Evolutionary conservation across 1,140 invertebrate genomes (phyloP).

Genomic region (Octopus sinensis): DNA sequence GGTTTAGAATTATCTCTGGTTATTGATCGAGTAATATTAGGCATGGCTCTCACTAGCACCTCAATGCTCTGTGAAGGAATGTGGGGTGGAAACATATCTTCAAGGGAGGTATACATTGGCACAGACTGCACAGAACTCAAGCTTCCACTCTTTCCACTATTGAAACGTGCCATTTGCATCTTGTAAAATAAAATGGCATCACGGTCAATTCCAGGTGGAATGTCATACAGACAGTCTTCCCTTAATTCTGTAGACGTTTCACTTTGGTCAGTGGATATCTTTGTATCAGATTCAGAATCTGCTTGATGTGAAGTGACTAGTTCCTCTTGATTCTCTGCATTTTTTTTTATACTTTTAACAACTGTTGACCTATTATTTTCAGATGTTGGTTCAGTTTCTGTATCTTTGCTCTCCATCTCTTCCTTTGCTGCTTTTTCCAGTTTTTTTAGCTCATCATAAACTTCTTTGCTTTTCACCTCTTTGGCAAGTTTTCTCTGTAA

Average conservation of each 20-base stretch:
- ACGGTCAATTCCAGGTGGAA: constrained; percentile 42
- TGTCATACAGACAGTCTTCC: constrained; percentile 44
- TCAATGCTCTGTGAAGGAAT: constrained; percentile 49
- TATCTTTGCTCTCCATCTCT: no score
- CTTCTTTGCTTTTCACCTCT: constrained; percentile 47
- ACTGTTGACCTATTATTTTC: no score
- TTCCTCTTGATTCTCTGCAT: no score
- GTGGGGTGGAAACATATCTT: constrained; percentile 26
- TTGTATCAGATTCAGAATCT: no score
- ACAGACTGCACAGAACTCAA: constrained; percentile 49
- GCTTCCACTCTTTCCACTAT: constrained; percentile 39
- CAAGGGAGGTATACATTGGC: constrained; percentile 37
- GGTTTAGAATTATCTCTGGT: no score
- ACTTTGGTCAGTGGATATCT: constrained; percentile 13
- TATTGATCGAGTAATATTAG: neutral
- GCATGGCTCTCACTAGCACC: constrained; percentile 34
- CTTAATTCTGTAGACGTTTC: constrained; percentile 29
- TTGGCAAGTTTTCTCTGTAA: constrained; percentile 44
- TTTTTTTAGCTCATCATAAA: constrained; percentile 22
- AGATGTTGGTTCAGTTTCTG: no score
- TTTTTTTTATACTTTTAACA: no score
- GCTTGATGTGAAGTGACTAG: no score
- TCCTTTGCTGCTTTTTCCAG: no score
- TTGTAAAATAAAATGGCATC: constrained; percentile 51
- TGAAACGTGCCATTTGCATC: constrained; percentile 46